Conservation (phyloP, 2,888 invertebrate species). For the Tyria jacobaeae region DNA sequence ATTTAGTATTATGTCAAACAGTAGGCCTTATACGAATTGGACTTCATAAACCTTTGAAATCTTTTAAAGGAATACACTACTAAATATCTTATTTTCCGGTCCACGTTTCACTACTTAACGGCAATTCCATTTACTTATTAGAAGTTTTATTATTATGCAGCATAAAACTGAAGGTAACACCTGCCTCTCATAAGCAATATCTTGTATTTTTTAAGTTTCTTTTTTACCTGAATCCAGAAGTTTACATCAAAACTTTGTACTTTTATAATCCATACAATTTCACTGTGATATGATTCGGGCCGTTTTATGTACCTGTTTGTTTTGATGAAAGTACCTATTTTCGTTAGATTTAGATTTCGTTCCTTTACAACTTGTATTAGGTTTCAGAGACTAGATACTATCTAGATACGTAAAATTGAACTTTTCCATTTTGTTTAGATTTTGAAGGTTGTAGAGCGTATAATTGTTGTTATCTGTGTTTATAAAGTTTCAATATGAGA, state of each 20-base stretch:
- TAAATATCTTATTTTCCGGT: no score
- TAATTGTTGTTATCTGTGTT: no score
- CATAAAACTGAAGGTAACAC: not conserved
- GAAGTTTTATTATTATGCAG: not conserved
- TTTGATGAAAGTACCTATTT: slow-evolving; percentile 3
- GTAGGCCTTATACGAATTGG: no score
- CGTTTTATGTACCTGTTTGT: slow-evolving; percentile 13
- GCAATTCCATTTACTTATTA: not conserved
- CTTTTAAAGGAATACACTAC: not conserved
- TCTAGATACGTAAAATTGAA: not conserved
- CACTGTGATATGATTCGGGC: slow-evolving; percentile 15
- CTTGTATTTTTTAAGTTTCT: slow-evolving; percentile 2
- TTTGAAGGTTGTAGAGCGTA: not conserved
- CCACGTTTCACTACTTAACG: not conserved
- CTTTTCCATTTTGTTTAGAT: not conserved
- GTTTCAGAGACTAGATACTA: not conserved
- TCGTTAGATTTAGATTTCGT: not conserved
- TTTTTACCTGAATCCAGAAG: slow-evolving; percentile 11
- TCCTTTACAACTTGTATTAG: not conserved
- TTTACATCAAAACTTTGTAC: slow-evolving; percentile 24
- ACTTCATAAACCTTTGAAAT: no score
- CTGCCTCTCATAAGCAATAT: not conserved
- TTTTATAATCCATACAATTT: slow-evolving; percentile 31
- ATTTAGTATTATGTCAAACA: no score
- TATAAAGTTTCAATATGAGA: no score